A percentile compares a stretch with the other conserved stretches of the same genome.
Evolutionary conservation across 2,113 vertebrate genomes (phyloP).

Genomic region (Picathartes gymnocephalus): DNA sequence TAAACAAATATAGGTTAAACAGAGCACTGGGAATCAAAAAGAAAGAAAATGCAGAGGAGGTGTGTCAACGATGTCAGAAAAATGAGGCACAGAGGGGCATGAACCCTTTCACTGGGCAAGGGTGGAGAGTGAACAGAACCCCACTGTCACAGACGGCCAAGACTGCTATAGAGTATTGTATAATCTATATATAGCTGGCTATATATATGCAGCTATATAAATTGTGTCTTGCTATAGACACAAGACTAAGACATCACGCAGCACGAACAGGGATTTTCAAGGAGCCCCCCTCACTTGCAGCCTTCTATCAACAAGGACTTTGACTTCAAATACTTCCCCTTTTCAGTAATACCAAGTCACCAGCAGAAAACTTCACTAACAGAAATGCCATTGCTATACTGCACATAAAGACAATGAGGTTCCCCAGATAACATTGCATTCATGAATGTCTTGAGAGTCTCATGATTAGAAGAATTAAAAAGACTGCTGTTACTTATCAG

Average conservation of each 20-base stretch:
- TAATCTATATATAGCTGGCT: neutral
- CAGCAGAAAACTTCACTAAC: neutral
- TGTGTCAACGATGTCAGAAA: fast-evolving
- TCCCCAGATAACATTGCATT: neutral
- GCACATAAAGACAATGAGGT: neutral
- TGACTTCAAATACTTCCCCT: neutral
- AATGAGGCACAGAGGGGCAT: neutral
- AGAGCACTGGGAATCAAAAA: neutral
- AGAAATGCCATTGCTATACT: neutral
- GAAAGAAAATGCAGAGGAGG: neutral
- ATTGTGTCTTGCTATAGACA: neutral
- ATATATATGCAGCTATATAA: neutral
- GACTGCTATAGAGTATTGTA: neutral
- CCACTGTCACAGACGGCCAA: neutral
- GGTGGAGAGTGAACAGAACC: neutral
- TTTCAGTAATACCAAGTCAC: neutral
- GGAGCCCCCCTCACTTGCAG: neutral
- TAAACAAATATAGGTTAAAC: neutral
- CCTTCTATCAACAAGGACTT: neutral
- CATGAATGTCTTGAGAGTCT: neutral
- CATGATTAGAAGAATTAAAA: neutral
- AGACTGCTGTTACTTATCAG: neutral
- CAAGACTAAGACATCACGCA: neutral
- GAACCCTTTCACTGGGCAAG: neutral
- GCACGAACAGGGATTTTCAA: neutral